Evolutionary conservation across 2,113 vertebrate genomes (phyloP).

Genomic region (Oreamnos americanus): DNA sequence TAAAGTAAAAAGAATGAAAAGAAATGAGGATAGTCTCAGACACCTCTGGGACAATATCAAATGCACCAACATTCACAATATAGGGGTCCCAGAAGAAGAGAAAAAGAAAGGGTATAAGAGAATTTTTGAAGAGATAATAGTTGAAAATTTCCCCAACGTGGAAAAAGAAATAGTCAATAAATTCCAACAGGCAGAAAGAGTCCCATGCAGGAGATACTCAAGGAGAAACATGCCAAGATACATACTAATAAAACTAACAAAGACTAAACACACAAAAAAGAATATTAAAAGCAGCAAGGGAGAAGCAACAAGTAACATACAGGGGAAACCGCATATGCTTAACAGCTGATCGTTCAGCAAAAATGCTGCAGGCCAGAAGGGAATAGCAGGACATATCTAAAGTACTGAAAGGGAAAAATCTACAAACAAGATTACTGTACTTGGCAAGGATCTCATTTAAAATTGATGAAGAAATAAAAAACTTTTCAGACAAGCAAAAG

Average conservation of each 20-base stretch:
- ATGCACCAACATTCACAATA: not conserved
- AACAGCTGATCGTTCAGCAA: not conserved
- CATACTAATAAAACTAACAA: not conserved
- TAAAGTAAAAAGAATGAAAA: not conserved
- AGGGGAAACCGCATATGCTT: not conserved
- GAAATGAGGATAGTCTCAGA: not conserved
- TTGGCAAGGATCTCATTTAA: not conserved
- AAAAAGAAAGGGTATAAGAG: not conserved
- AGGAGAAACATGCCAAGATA: not conserved
- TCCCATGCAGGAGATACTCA: not conserved
- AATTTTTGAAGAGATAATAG: not conserved
- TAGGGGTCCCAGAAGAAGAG: not conserved
- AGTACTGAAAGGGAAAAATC: not conserved
- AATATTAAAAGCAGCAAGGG: not conserved
- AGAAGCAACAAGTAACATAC: not conserved
- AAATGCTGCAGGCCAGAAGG: not conserved
- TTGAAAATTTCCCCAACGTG: not conserved
- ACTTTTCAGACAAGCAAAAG: not conserved
- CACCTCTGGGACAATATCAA: not conserved
- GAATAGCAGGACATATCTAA: not conserved
- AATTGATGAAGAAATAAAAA: not conserved
- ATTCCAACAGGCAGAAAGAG: not conserved
- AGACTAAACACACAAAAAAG: not conserved
- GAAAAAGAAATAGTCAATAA: not conserved
- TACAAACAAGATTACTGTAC: not conserved